Conservation (phyloP, 2,888 invertebrate genomes). For the Dynastes tityus region DNA sequence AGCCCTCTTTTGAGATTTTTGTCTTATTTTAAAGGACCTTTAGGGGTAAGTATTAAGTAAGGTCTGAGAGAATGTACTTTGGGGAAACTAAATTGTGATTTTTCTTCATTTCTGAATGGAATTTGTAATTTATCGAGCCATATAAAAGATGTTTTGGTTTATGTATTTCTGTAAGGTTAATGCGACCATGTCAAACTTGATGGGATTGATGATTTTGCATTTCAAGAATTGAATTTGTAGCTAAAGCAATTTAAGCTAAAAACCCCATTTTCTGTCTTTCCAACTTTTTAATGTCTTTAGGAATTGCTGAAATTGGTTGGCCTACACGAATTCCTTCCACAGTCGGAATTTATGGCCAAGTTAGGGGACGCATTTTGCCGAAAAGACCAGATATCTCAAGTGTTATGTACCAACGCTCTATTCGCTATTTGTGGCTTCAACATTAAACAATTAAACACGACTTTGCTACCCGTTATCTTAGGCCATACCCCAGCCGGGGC, state of each 20-base stretch:
- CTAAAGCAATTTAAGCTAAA: no score
- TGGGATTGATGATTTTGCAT: no score
- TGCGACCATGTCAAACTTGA: no score
- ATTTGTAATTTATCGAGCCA: no score
- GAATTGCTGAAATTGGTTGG: constrained; percentile 44
- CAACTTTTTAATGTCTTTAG: not conserved
- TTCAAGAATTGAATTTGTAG: no score
- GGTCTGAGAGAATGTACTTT: no score
- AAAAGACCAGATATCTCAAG: constrained; percentile 72
- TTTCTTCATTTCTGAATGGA: no score
- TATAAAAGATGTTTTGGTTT: no score
- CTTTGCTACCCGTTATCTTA: constrained; percentile 68
- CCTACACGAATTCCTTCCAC: constrained; percentile 76
- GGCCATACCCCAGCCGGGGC: constrained; percentile 62
- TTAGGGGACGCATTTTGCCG: constrained; percentile 74
- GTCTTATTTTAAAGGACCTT: constrained; percentile 35
- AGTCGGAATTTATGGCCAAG: constrained; percentile 71
- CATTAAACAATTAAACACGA: constrained; percentile 71
- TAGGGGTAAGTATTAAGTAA: not conserved
- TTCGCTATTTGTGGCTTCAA: constrained; percentile 69
- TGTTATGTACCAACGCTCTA: constrained; percentile 67
- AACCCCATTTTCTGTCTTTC: no score
- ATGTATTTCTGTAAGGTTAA: no score
- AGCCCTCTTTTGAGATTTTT: constrained; percentile 42
- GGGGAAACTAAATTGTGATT: no score